Conservation (phyloP, 2,888 invertebrate genomes). For the Luperina testacea region DNA sequence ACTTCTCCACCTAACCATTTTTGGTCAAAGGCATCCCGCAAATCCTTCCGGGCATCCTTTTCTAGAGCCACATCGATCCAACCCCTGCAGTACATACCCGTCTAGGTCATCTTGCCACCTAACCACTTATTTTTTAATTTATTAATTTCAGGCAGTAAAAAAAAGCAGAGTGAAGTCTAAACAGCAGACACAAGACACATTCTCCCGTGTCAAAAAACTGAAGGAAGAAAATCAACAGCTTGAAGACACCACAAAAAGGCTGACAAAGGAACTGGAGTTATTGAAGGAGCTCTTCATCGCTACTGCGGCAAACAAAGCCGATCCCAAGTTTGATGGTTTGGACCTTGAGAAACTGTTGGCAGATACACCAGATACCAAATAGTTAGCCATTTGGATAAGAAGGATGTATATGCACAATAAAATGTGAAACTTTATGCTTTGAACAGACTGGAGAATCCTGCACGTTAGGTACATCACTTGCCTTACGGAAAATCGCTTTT, state of each 20-base stretch:
- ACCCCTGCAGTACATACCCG: too few relatives aligned
- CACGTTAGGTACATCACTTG: not conserved
- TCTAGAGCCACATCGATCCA: too few relatives aligned
- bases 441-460: not conserved
- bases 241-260: slow-evolving; percentile 54
- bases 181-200: slow-evolving; percentile 54
- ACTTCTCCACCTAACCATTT: too few relatives aligned
- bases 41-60: too few relatives aligned
- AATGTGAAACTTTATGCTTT: slow-evolving; percentile 11
- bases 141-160: slow-evolving; percentile 47
- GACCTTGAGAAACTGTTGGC: slow-evolving; percentile 56
- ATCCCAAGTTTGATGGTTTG: slow-evolving; percentile 48
- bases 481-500: not conserved
- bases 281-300: slow-evolving; percentile 56
- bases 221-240: slow-evolving; percentile 57
- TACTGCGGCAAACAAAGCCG: slow-evolving; percentile 45
- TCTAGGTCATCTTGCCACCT: too few relatives aligned
- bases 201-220: slow-evolving; percentile 45
- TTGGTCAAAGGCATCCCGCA: too few relatives aligned
- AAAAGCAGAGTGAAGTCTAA: slow-evolving; percentile 61
- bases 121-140: not conserved
- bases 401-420: not conserved
- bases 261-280: slow-evolving; percentile 53
- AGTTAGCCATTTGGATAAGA: not conserved
- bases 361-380: slow-evolving; percentile 52